These are phyloP conservation scores for Erebia palarica DNA, from an alignment of 2,888 invertebrate genomes.

Conservation along the genomic window DNA sequence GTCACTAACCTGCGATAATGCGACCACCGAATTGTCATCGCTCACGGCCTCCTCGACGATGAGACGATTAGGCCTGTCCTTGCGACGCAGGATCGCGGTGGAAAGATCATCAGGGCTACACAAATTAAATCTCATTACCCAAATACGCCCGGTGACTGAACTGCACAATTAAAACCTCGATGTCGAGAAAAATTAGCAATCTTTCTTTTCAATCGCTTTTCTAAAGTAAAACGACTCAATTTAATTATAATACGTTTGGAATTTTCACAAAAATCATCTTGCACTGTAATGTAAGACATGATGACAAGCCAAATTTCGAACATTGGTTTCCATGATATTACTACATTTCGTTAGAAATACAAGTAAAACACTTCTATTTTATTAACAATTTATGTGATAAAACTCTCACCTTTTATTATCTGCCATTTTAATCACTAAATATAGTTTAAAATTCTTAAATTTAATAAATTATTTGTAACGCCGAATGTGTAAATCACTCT, in stretches of 20 bases:
- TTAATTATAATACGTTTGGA: neutral
- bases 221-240: neutral
- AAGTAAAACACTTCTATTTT: conserved; percentile 23
- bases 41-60: conserved; percentile 98
- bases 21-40: conserved; percentile 99
- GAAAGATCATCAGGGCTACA: conserved; percentile 93
- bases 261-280: conserved; percentile 22
- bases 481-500: conserved; percentile 50
- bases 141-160: conserved; percentile 33
- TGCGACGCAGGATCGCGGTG: conserved; percentile 98
- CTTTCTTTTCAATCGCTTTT: neutral
- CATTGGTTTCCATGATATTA: conserved; percentile 47
- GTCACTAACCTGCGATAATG: conserved; percentile 92
- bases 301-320: conserved; percentile 81
- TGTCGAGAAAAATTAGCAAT: neutral
- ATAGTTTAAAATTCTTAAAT: conserved; percentile 42
- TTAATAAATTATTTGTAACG: conserved; percentile 62
- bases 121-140: conserved; percentile 47
- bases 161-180: conserved; percentile 4
- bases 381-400: conserved; percentile 19
- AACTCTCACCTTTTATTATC: conserved; percentile 78
- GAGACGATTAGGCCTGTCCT: conserved; percentile 98
- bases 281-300: conserved; percentile 64
- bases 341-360: conserved; percentile 29
- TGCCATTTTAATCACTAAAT: conserved; percentile 69